Evolutionary conservation across 2,888 invertebrate genomes (phyloP).

Genomic region (Oxytorus armatus): DNA sequence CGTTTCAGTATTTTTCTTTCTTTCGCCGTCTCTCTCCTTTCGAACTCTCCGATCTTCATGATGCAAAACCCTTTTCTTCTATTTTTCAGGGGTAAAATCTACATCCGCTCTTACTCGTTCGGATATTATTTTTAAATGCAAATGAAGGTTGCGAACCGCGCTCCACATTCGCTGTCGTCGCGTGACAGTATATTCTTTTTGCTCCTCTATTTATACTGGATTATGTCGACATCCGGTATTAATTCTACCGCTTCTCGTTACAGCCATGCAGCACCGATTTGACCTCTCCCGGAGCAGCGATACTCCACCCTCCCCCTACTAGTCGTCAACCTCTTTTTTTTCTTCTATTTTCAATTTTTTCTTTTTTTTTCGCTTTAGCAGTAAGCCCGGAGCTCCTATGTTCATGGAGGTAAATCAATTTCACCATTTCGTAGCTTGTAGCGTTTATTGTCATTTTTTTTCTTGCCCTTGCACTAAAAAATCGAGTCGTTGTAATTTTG

Average conservation of each 20-base stretch:
- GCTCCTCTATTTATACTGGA: neutral
- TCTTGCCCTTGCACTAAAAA: too few species aligned
- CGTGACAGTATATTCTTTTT: slow-evolving; percentile 3
- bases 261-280: neutral
- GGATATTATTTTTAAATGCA: slow-evolving; percentile 37
- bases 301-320: neutral
- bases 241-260: neutral
- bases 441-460: too few species aligned
- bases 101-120: slow-evolving; percentile 19
- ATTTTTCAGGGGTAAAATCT: slow-evolving; percentile 17
- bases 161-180: neutral
- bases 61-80: slow-evolving; percentile 20
- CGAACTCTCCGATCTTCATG: neutral
- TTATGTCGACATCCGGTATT: slow-evolving; percentile 5
- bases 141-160: slow-evolving; percentile 8
- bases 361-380: neutral
- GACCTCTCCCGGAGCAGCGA: neutral
- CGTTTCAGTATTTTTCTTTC: slow-evolving; percentile 15
- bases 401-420: neutral
- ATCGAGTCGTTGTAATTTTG: too few species aligned
- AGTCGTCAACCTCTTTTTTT: too few species aligned
- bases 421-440: too few species aligned
- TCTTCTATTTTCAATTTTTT: neutral
- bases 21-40: neutral
- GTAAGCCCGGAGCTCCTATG: neutral